phyloP scores from a whole-genome alignment of 2,113 vertebrate species.

The Ageneiosus marmoratus region DNA sequence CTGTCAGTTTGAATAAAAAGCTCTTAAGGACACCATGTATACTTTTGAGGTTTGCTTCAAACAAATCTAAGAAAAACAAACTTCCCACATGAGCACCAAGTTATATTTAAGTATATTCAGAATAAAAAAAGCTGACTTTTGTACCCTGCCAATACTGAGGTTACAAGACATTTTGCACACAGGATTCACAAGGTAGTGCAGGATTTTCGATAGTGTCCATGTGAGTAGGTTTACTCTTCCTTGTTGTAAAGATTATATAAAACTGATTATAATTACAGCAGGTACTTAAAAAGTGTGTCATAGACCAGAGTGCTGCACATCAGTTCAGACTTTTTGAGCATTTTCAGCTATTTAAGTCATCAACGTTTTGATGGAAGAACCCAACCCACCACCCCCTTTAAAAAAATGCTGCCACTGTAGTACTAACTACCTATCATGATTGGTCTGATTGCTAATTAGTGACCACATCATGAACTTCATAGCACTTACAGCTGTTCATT shows the following conservation, averaged over 20 bases:
- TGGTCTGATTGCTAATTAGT: conserved; percentile 41
- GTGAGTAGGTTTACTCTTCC: not conserved
- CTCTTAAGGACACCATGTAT: conserved; percentile 29
- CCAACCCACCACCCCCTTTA: too few relatives aligned
- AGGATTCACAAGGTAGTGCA: conserved; percentile 21
- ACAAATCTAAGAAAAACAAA: conserved; percentile 45
- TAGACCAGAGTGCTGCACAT: not conserved
- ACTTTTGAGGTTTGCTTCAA: conserved; percentile 42
- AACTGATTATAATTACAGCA: conserved; percentile 8
- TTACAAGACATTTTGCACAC: conserved; percentile 31
- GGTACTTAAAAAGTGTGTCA: not conserved
- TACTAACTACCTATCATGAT: conserved; percentile 30
- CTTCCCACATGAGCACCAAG: conserved; percentile 43
- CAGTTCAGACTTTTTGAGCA: not conserved
- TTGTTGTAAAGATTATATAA: conserved; percentile 15
- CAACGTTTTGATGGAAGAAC: not conserved
- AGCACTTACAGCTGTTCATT: conserved; percentile 39
- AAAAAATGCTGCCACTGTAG: conserved; percentile 12
- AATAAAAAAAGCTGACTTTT: conserved; percentile 44
- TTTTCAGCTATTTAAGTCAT: not conserved
- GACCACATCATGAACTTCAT: conserved; percentile 43
- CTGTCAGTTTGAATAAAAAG: conserved; percentile 34
- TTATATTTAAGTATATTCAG: conserved; percentile 49
- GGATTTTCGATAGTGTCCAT: not conserved
- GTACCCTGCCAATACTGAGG: conserved; percentile 48